These are phyloP conservation scores for Bedellia somnulentella DNA, from an alignment of 2,888 invertebrate species.

Conservation along the genomic window DNA sequence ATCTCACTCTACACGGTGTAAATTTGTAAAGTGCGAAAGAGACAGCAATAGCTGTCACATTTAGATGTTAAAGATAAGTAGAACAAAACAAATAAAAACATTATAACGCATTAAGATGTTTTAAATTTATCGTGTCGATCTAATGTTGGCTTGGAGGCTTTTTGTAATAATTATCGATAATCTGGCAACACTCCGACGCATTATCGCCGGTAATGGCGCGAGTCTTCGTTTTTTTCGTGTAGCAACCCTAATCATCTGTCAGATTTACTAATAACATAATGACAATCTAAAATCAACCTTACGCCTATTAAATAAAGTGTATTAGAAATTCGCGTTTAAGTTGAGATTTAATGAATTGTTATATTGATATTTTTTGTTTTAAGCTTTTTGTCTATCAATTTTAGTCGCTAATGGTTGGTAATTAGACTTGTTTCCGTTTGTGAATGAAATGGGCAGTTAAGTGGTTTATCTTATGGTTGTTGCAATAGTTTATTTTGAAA, in stretches of 20 bases:
- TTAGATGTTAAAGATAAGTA: conserved; percentile 35
- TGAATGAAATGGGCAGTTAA: no score
- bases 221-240: conserved; percentile 38
- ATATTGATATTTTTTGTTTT: neutral
- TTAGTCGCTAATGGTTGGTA: no score
- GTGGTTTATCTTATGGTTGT: no score
- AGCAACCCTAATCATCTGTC: conserved; percentile 58
- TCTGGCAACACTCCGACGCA: conserved; percentile 50
- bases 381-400: no score
- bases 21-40: conserved; percentile 14
- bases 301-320: no score
- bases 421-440: no score
- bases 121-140: conserved; percentile 46
- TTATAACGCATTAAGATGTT: conserved; percentile 54
- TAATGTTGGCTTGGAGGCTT: conserved; percentile 22
- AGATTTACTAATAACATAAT: no score
- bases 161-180: conserved; percentile 57
- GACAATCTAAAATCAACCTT: no score
- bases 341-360: neutral
- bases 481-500: no score
- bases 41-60: conserved; percentile 25
- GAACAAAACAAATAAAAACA: conserved; percentile 54
- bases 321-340: no score
- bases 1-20: neutral
- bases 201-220: conserved; percentile 43